phyloP scores from a whole-genome alignment of 2,113 vertebrate genomes.

The Oreotrochilus melanogaster region DNA sequence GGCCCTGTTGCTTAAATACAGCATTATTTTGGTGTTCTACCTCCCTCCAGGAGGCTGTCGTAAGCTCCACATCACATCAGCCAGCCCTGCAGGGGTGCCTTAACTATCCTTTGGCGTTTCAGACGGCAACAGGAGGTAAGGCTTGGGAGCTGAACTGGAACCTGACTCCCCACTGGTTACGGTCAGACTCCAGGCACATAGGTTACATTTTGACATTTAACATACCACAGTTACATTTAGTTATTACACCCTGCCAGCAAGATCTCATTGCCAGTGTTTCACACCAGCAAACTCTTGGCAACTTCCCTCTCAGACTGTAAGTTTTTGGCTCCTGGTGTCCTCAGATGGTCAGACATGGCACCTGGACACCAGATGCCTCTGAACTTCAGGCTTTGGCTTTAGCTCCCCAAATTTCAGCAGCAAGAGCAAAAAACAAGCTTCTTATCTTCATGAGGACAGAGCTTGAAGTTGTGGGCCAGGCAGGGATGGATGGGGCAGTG shows the following conservation, averaged over 20 bases:
- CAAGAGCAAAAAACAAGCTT: not conserved
- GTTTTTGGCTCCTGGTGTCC: not conserved
- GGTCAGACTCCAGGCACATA: rapidly evolving
- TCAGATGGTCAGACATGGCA: not conserved
- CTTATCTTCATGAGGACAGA: not conserved
- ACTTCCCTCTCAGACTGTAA: not conserved
- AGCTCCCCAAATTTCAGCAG: rapidly evolving
- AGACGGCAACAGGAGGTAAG: not conserved
- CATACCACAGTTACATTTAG: not conserved
- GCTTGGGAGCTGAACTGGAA: not conserved
- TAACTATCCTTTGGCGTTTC: not conserved
- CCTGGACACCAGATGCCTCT: not conserved
- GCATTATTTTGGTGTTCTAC: not conserved
- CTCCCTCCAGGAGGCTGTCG: not conserved
- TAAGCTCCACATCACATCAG: not conserved
- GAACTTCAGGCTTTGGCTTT: not conserved
- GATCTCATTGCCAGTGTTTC: not conserved
- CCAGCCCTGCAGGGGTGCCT: not conserved
- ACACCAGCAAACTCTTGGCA: not conserved
- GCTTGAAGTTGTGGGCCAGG: not conserved
- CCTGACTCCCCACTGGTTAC: not conserved
- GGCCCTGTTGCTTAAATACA: not conserved
- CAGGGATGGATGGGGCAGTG: not conserved
- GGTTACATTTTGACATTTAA: not conserved
- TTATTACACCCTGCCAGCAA: not conserved